Base-by-base conservation (phyloP, 2,113 vertebrate genomes). In the Burhinus bistriatus region DNA sequence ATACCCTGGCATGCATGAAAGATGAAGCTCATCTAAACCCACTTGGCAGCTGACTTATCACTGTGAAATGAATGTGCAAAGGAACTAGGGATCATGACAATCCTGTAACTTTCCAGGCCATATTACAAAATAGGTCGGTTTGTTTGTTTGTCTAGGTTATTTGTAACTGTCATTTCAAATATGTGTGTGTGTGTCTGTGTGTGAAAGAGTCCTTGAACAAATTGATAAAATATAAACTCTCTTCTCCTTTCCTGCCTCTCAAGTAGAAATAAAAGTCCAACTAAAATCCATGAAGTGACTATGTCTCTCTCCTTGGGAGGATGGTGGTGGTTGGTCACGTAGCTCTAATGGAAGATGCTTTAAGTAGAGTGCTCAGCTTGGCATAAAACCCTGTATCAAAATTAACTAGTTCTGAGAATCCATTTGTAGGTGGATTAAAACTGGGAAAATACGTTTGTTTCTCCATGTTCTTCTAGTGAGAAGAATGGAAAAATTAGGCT, bases 281-380 rank as follows among this genome's bases (percentile, higher is more conserved):
- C 23, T 38, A 36, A 71, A 58, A 54, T 11, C 21, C 6, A 6
- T 58, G 6, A 83, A 45, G 9, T 59, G 44, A 44, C 40, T 59
- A 3, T 61, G 27, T 55, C 8, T 78, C 16, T 44, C 12, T 58
- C 17, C 15, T 21, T 40, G 25, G 23, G 10, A 62, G 29, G 9
- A 27, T 23, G 20, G 27, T 73, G n/a, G 15, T 2, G 0, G 11
- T 27, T 72, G 30, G 22, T 64, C 29, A 32, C 0, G 1, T 51
- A 44, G 36, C 32, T 64, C 9, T 62, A 52, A 45, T 13, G 10
- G n/a, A 73, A 79, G 25, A 23, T 52, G 49, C 12, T 69, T 55
- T 54, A 42, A 72, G 9, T 32, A n/a, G 47, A 36, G 15, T 3
- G 9, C 59, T 75, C 47, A 75, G 15, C 18, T 61, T 1, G 0